Percentiles rank a stretch among this genome's conserved stretches.
These are phyloP conservation scores for Anas bernieri DNA, from an alignment of 2,797 vertebrate species.

Conservation along the genomic window DNA sequence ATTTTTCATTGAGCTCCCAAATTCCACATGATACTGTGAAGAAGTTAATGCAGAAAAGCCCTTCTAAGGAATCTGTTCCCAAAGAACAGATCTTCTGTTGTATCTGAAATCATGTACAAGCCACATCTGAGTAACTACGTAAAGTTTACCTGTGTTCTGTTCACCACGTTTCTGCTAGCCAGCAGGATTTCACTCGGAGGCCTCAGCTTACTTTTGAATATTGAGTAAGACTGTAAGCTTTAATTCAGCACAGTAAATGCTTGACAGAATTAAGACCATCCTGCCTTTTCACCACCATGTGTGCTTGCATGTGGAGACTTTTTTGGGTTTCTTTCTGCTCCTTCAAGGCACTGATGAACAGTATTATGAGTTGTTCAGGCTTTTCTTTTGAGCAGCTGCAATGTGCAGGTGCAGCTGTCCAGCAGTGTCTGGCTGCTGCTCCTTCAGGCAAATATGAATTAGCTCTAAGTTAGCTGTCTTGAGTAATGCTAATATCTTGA, in stretches of 20 bases:
- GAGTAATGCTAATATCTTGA: not conserved
- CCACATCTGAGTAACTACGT: not conserved
- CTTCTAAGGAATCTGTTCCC: not conserved
- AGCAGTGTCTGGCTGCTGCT: not conserved
- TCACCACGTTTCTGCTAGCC: not conserved
- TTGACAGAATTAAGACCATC: not conserved
- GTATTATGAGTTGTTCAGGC: not conserved
- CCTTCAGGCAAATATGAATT: not conserved
- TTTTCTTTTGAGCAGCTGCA: not conserved
- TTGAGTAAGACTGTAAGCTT: not conserved
- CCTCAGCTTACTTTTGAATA: not conserved
- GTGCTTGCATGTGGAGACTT: not conserved
- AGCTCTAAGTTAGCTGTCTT: not conserved
- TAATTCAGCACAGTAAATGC: not conserved
- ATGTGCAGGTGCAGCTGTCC: not conserved
- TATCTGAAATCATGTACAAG: not conserved
- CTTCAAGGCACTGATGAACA: not conserved
- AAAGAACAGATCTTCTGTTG: not conserved
- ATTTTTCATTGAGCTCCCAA: not conserved
- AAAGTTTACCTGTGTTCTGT: not conserved
- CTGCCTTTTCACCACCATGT: not conserved
- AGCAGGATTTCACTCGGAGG: not conserved
- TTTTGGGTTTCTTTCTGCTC: not conserved
- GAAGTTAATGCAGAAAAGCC: not conserved
- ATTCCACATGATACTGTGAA: not conserved